Evolutionary conservation across 2,888 invertebrate species (phyloP), one percentile per base, ranked within the genome.

Genomic region (Ormia ochracea): DNA sequence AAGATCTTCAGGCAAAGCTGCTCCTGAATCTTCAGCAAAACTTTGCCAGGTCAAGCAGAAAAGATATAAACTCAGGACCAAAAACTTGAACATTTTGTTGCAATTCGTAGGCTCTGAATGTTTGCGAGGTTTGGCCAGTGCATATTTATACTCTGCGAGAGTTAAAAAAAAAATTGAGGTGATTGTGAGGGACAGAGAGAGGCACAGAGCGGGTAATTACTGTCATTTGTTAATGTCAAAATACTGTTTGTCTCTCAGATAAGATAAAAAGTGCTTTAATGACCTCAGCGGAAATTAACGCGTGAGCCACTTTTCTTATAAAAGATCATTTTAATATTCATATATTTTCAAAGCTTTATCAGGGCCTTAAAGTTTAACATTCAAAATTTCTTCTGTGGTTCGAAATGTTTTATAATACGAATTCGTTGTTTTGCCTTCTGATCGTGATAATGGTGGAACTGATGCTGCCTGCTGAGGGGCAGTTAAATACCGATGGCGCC

Each of bases 341-440:
- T n/a, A 36, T 21, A n/a, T 38, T 48, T 19, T n/a, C 19, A 65
- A 28, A 65, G 38, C 38, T 19, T 52, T n/a, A 17, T 12, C 0
- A 2, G 6, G 1, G n/a, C n/a, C 26, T 19, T 17, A 52, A 14
- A 28, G 48, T 17, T 14, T 6, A 12, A 17, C 21, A 23, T 21
- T 28, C 2, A 45, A 48, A 28, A 28, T 6, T 19, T 19, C 21
- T n/a, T 19, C 31, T 10, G 21, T 3, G 9, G 7, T 4, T 17
- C 2, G 59, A 45, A 59, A 75, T 75, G 75, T 52, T 68, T 43
- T 43, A 26, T 4, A 75, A 59, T 36, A 36, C 17, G 4, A 69
- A 76, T 45, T 28, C 21, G 1, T 38, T 28, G 14, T 1, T 1
- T 2, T 17, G 26, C 9, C 0, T 58, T 10, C 19, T 33, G 1